A percentile compares a stretch with the other conserved stretches of the same genome.
Evolutionary conservation across 2,113 vertebrate genomes (phyloP).

Genomic region (Oplegnathus fasciatus): DNA sequence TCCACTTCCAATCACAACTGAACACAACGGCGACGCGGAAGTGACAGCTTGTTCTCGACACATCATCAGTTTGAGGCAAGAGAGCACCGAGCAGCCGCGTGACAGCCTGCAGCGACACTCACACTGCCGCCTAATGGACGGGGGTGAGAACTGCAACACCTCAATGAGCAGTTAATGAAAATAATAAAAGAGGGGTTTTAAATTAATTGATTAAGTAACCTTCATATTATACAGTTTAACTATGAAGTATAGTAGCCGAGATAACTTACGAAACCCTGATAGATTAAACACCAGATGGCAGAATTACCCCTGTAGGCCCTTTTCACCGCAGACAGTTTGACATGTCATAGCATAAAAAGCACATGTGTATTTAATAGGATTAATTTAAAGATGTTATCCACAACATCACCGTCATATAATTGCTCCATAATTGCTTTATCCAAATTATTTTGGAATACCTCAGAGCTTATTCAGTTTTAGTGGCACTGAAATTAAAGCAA

Average conservation of each 20-base stretch:
- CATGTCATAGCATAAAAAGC: no score
- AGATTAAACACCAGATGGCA: no score
- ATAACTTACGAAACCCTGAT: no score
- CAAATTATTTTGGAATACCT: no score
- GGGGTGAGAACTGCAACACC: constrained; percentile 4
- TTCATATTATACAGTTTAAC: background rate
- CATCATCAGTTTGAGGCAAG: constrained; percentile 79
- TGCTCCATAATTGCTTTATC: no score
- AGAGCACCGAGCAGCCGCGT: background rate
- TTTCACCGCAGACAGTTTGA: no score
- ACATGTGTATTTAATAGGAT: no score
- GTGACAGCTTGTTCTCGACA: constrained; percentile 58
- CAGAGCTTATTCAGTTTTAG: background rate
- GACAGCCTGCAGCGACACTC: background rate
- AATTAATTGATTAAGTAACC: background rate
- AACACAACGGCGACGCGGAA: constrained; percentile 82
- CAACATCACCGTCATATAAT: no score
- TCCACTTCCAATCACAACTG: constrained; percentile 73
- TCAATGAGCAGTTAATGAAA: background rate
- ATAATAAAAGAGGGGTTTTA: background rate
- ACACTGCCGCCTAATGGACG: constrained; percentile 56
- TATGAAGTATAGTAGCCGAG: background rate
- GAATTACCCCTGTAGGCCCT: no score
- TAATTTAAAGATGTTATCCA: no score
- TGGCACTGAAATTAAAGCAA: background rate